A percentile compares a stretch with the other conserved stretches of the same genome.
These are phyloP conservation scores for Pectinophora gossypiella DNA, from an alignment of 1,140 invertebrate genomes.

Conservation along the genomic window DNA sequence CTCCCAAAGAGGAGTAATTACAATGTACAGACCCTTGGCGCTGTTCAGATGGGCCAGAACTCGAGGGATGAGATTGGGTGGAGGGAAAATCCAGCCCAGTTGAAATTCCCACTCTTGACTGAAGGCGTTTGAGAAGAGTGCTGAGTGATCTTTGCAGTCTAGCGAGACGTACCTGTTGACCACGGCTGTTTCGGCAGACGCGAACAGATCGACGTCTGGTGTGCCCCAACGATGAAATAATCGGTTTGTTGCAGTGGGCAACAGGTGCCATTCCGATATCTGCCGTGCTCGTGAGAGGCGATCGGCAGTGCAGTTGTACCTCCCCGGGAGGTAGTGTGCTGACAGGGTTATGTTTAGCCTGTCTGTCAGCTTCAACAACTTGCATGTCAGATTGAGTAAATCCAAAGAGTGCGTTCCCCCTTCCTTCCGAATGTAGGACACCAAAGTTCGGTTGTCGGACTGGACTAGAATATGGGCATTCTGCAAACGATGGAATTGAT, in stretches of 20 bases:
- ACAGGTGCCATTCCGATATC: constrained; percentile 13
- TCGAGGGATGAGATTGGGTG: constrained; percentile 24
- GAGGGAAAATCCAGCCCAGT: constrained; percentile 30
- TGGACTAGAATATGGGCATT: constrained; percentile 2
- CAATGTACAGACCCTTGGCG: constrained; percentile 11
- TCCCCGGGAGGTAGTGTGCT: constrained; percentile 3
- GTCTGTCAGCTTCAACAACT: constrained; percentile 5
- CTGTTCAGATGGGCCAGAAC: constrained; percentile 25
- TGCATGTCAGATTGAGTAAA: constrained; percentile 1
- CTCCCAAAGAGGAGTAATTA: constrained; percentile 6
- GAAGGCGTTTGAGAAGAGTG: constrained; percentile 28
- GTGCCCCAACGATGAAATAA: constrained; percentile 25
- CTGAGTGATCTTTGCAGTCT: constrained; percentile 22
- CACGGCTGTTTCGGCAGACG: constrained; percentile 20
- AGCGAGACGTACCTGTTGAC: constrained; percentile 24
- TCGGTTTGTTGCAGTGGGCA: constrained; percentile 17
- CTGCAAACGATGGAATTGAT: neutral
- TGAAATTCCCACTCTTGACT: constrained; percentile 22
- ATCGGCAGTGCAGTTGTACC: constrained; percentile 4
- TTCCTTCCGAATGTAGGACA: constrained; percentile 2
- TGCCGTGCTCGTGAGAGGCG: constrained; percentile 1
- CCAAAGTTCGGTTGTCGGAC: constrained; percentile 1
- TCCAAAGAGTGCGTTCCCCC: neutral
- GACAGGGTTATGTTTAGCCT: neutral
- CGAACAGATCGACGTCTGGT: constrained; percentile 34